Conservation (phyloP, 1,140 invertebrate species). For the Lordiphosa collinella region DNA sequence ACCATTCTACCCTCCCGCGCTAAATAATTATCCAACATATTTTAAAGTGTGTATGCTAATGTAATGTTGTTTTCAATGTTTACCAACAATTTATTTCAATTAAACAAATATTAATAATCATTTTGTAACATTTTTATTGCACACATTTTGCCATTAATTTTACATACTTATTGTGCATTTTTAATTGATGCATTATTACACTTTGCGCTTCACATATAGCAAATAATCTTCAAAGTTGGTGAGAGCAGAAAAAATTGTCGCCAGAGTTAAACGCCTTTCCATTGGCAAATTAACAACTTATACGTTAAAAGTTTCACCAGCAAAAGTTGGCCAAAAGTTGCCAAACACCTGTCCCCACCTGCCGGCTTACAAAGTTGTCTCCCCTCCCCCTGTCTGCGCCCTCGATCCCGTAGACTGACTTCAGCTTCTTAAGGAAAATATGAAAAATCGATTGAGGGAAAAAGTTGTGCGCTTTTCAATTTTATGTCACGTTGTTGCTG, state of each 20-base stretch:
- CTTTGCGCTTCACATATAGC: constrained; percentile 8
- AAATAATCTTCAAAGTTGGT: constrained; percentile 10
- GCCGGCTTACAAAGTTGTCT: constrained; percentile 57
- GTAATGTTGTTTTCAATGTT: too few relatives aligned
- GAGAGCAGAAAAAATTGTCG: constrained; percentile 24
- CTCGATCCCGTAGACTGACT: background rate
- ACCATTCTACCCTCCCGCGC: too few relatives aligned
- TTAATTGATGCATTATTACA: constrained; percentile 5
- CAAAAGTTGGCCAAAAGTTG: constrained; percentile 54
- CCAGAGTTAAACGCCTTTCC: constrained; percentile 61
- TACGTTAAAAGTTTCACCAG: constrained; percentile 61
- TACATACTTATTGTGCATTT: background rate
- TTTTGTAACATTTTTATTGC: constrained; percentile 2
- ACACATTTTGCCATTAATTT: constrained; percentile 14
- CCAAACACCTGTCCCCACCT: constrained; percentile 52
- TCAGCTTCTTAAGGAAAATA: constrained; percentile 8
- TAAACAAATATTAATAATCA: constrained; percentile 14
- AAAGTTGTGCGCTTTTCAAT: constrained; percentile 63
- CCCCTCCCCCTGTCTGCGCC: background rate
- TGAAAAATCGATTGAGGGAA: constrained; percentile 24
- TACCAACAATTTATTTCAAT: background rate
- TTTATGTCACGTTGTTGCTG: constrained; percentile 40
- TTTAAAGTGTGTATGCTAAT: too few relatives aligned
- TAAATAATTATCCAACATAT: too few relatives aligned
- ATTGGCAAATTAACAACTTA: constrained; percentile 75